phyloP scores from a whole-genome alignment of 2,888 invertebrate species.

The Barypeithes pellucidus region DNA sequence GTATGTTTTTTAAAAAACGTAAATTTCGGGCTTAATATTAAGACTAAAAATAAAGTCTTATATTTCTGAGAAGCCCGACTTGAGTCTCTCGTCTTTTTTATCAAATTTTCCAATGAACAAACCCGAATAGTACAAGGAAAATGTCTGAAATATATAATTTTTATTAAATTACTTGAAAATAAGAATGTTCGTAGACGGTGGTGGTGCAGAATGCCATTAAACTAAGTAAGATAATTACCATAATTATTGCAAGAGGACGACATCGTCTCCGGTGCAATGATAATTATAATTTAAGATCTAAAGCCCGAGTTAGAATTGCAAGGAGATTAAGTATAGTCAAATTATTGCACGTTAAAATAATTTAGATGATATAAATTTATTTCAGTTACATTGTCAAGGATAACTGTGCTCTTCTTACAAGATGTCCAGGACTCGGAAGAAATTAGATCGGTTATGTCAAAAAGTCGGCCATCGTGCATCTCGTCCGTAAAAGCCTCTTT shows the following conservation, averaged over 20 bases:
- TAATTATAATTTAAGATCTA: constrained; percentile 35
- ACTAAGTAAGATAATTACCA: constrained; percentile 31
- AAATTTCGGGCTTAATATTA: too few relatives aligned
- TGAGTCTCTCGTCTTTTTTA: too few relatives aligned
- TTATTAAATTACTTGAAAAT: constrained; percentile 17
- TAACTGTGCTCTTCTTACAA: too few relatives aligned
- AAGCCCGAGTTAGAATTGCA: constrained; percentile 19
- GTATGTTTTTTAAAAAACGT: too few relatives aligned
- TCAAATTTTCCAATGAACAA: too few relatives aligned
- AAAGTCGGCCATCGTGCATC: too few relatives aligned
- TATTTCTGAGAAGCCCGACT: too few relatives aligned
- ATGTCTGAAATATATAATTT: background rate
- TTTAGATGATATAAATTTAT: background rate
- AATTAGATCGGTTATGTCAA: too few relatives aligned
- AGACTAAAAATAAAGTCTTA: too few relatives aligned
- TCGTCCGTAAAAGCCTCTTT: too few relatives aligned
- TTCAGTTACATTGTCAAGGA: too few relatives aligned
- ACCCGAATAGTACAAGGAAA: background rate
- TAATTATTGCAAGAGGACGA: constrained; percentile 35
- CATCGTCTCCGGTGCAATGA: constrained; percentile 29
- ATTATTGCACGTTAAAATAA: constrained; percentile 22
- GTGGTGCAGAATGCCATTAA: constrained; percentile 28
- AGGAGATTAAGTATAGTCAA: constrained; percentile 23
- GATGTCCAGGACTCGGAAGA: too few relatives aligned
- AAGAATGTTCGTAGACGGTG: constrained; percentile 20